These are phyloP conservation scores for Carterocephalus palaemon DNA, from an alignment of 2,888 invertebrate genomes.

Conservation along the genomic window DNA sequence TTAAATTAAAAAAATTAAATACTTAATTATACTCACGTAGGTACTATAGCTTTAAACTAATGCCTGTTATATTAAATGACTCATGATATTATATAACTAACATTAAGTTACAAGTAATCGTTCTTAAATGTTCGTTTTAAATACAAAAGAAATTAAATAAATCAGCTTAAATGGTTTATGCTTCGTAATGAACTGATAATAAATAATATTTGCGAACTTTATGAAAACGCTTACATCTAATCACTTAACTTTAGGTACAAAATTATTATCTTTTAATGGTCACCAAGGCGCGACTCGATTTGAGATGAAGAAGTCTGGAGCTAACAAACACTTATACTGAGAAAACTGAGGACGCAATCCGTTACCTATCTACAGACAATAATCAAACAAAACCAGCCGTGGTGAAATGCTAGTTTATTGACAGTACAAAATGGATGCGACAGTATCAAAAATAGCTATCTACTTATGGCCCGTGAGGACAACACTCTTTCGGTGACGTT, in stretches of 20 bases:
- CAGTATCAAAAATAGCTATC: constrained; percentile 55
- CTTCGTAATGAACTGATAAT: constrained; percentile 77
- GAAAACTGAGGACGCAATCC: constrained; percentile 45
- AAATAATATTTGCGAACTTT: constrained; percentile 77
- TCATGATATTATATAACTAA: constrained; percentile 70
- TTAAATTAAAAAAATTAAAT: constrained; percentile 78
- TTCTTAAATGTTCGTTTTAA: constrained; percentile 71
- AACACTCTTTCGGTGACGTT: constrained; percentile 65
- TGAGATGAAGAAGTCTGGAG: constrained; percentile 68
- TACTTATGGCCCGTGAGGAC: constrained; percentile 51
- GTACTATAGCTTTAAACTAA: constrained; percentile 72
- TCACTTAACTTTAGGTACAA: constrained; percentile 75
- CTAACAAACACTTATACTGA: constrained; percentile 39
- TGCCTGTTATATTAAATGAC: constrained; percentile 77
- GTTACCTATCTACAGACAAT: constrained; percentile 48
- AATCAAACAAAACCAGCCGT: constrained; percentile 65
- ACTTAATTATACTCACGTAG: constrained; percentile 76
- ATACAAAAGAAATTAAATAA: constrained; percentile 78
- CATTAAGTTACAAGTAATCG: constrained; percentile 69
- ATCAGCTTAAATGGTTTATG: constrained; percentile 74
- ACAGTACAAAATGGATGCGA: constrained; percentile 61
- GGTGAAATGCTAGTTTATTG: constrained; percentile 64
- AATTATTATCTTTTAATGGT: constrained; percentile 72
- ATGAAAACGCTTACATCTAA: constrained; percentile 74
- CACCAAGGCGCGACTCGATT: constrained; percentile 67